Base-by-base conservation (phyloP, 2,797 vertebrate genomes). In the Microctenopoma steveboyesi region DNA sequence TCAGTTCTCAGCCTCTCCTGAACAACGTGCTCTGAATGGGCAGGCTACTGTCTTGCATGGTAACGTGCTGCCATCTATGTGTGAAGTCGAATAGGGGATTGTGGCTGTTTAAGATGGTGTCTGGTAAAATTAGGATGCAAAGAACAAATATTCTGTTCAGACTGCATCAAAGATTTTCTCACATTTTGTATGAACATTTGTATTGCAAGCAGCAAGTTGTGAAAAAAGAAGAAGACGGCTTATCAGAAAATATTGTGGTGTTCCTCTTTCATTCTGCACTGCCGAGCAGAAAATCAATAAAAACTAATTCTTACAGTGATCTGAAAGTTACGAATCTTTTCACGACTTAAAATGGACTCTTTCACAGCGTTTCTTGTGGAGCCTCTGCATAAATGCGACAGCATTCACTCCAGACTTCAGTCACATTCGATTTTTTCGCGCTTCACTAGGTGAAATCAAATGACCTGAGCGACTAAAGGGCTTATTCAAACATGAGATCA, bases 141-240 rank as follows among this genome's bases (percentile, higher is more conserved):
- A 11, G 9, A 8, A 37, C 37, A 4, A 6, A 9, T 58, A 22
- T 28, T 64, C 51, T 35, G 53, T 30, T 4, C 39, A 53, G 9
- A 47, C 40, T 63, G 61, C 54, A 64, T 18, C 64, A 54, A 1
- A 52, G 53, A 64, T 67, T 66, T 67, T 2, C 52, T 55, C 15
- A 18, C 25, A 65, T 42, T 18, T 52, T 43, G 11, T 16, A 13
- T 22, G 13, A 18, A 5, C 35, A 28, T 35, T 52, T 15, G n/a
- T 49, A 39, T 4, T 6, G 35, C 10, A 54, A 58, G 43, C 28
- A 61, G 27, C 10, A 53, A 13, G 33, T 42, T 37, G 5, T 33
- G 30, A 33, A 33, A 33, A 33, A 33, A 30, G 16, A 46, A 25
- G 16, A 3, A 22, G 25, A 30, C 5, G 43, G 28, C 43, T 39